A percentile compares a stretch with the other conserved stretches of the same genome.
Conservation (phyloP, 2,113 vertebrate species). For the Salvelinus fontinalis region DNA sequence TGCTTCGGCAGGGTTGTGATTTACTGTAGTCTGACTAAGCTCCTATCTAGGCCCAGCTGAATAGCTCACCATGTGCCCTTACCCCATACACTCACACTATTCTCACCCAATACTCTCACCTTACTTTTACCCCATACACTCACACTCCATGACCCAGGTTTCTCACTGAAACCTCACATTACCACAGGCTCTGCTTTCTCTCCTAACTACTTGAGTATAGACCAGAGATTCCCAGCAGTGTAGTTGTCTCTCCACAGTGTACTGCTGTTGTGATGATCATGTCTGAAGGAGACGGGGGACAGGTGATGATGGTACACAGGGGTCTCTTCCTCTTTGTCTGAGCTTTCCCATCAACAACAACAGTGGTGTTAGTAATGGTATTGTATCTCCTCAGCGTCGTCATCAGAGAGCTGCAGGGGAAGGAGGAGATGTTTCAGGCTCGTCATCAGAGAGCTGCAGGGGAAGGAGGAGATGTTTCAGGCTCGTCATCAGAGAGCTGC, state of each 20-base stretch:
- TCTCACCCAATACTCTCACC: slow-evolving; percentile 11
- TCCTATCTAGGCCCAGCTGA: neutral
- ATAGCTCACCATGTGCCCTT: neutral
- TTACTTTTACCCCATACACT: slow-evolving; percentile 8
- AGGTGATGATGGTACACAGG: slow-evolving; percentile 29
- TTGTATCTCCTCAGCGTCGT: neutral
- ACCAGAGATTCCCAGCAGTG: slow-evolving; percentile 57
- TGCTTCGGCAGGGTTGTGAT: neutral
- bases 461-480: too few relatives aligned
- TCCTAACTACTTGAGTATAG: too few relatives aligned
- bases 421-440: neutral
- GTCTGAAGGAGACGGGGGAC: slow-evolving; percentile 15
- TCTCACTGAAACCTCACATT: too few relatives aligned
- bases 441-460: too few relatives aligned
- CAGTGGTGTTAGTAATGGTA: neutral
- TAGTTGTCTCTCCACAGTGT: slow-evolving; percentile 19
- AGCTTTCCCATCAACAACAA: neutral
- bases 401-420: neutral
- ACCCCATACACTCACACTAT: neutral
- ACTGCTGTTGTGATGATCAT: too few relatives aligned
- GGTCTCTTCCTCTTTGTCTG: slow-evolving; percentile 1
- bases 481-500: too few relatives aligned
- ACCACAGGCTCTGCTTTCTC: too few relatives aligned
- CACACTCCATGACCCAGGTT: too few relatives aligned
- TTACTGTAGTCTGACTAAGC: too few relatives aligned